These are phyloP conservation scores for Araneus ventricosus DNA, from an alignment of 1,140 invertebrate species.

Conservation along the genomic window DNA sequence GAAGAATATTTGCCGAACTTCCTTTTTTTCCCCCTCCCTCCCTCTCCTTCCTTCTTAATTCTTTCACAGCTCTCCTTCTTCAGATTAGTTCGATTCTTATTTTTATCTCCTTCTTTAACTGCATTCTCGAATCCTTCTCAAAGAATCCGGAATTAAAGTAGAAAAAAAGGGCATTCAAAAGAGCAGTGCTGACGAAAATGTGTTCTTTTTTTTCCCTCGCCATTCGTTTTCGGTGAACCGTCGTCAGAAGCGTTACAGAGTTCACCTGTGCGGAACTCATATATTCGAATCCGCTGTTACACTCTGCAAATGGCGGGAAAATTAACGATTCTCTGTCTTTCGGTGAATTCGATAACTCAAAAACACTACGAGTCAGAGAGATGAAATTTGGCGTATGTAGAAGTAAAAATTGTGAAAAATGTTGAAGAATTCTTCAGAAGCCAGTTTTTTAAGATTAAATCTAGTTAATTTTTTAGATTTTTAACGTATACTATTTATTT, in stretches of 20 bases:
- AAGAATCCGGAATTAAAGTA: background rate
- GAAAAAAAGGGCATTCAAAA: background rate
- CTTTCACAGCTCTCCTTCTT: background rate
- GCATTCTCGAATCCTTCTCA: background rate
- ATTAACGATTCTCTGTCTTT: too few species aligned
- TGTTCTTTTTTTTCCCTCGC: background rate
- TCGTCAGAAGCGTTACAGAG: background rate
- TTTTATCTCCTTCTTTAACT: background rate
- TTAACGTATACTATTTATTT: too few species aligned
- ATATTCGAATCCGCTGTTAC: background rate
- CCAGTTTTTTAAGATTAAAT: too few species aligned
- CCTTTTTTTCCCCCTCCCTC: background rate
- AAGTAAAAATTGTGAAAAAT: too few species aligned
- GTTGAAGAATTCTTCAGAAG: too few species aligned
- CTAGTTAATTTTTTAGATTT: too few species aligned
- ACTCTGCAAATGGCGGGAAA: too few species aligned
- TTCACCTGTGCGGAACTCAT: background rate
- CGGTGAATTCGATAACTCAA: too few species aligned
- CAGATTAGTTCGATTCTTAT: background rate
- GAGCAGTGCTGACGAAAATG: background rate
- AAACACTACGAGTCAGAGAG: too few species aligned
- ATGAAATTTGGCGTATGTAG: too few species aligned
- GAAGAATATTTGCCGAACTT: constrained; percentile 33
- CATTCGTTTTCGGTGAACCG: background rate
- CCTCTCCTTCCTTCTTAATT: background rate